Percentiles rank a stretch among this genome's conserved stretches.
phyloP scores from a whole-genome alignment of 2,113 vertebrate species.

The Cephalopterus ornatus region DNA sequence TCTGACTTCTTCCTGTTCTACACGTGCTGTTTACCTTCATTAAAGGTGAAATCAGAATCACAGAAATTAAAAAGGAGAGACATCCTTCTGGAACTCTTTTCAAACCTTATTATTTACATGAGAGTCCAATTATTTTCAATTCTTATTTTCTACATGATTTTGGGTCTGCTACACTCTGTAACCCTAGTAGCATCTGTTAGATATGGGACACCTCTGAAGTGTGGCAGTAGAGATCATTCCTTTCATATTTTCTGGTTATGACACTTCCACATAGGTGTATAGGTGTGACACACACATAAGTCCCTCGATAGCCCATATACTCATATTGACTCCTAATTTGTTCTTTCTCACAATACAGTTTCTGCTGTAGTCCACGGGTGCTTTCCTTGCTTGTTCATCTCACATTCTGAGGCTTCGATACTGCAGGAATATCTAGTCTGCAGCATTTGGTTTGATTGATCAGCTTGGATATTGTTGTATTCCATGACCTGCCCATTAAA shows the following conservation, averaged over 20 bases:
- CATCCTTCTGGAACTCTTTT: background rate
- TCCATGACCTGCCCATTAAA: background rate
- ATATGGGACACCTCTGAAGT: background rate
- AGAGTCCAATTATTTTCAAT: background rate
- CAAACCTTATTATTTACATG: background rate
- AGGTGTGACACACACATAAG: too few species aligned
- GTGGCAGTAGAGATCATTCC: background rate
- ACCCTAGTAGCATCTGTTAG: background rate
- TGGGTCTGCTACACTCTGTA: background rate
- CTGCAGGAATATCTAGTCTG: background rate
- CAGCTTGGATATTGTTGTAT: background rate
- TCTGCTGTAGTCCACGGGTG: background rate
- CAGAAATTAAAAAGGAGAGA: background rate
- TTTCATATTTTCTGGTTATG: background rate
- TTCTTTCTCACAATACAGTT: background rate
- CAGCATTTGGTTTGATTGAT: background rate
- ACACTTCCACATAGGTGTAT: background rate
- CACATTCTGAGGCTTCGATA: background rate
- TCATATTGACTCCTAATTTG: background rate
- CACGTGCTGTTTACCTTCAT: background rate
- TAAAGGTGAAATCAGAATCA: background rate
- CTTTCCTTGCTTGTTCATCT: background rate
- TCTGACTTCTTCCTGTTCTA: background rate
- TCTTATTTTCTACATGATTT: background rate
- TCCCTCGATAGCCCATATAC: background rate